Evolutionary conservation across 2,797 vertebrate species (phyloP).

Genomic region (Rhodeus uyekii): DNA sequence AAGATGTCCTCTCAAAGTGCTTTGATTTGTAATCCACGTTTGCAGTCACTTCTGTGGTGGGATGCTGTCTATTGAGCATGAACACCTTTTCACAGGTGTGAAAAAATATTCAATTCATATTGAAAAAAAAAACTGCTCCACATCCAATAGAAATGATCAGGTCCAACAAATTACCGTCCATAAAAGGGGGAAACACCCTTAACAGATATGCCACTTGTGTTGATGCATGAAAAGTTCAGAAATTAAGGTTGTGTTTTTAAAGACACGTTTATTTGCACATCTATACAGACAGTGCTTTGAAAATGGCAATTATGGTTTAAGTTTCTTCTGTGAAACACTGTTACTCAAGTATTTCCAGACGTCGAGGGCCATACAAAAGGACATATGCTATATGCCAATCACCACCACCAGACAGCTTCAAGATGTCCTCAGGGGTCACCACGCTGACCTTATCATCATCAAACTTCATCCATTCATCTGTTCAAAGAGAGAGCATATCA

Average conservation of each 20-base stretch:
- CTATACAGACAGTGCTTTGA: conserved; percentile 88
- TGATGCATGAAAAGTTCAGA: conserved; percentile 66
- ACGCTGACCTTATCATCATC: conserved; percentile 98
- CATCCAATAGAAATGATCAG: conserved; percentile 61
- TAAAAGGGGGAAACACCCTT: conserved; percentile 42
- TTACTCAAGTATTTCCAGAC: conserved; percentile 87
- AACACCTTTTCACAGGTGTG: conserved; percentile 71
- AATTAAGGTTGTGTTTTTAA: conserved; percentile 76
- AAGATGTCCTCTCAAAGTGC: conserved; percentile 14
- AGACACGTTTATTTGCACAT: conserved; percentile 95
- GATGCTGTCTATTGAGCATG: conserved; percentile 64
- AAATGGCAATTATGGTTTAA: conserved; percentile 71
- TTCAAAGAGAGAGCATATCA: conserved; percentile 28
- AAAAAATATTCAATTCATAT: conserved; percentile 74
- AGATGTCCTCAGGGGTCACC: conserved; percentile 95
- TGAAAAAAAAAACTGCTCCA: conserved; percentile 73
- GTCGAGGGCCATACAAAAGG: conserved; percentile 93
- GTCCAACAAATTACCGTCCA: conserved; percentile 60
- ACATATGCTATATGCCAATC: conserved; percentile 99
- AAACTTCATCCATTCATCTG: conserved; percentile 99
- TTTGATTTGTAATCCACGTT: conserved; percentile 1
- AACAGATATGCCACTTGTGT: conserved; percentile 68
- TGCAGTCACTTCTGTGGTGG: conserved; percentile 56
- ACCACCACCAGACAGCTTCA: conserved; percentile 95
- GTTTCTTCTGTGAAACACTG: conserved; percentile 74